phyloP scores from a whole-genome alignment of 2,888 invertebrate species.

The Eupithecia inturbata region DNA sequence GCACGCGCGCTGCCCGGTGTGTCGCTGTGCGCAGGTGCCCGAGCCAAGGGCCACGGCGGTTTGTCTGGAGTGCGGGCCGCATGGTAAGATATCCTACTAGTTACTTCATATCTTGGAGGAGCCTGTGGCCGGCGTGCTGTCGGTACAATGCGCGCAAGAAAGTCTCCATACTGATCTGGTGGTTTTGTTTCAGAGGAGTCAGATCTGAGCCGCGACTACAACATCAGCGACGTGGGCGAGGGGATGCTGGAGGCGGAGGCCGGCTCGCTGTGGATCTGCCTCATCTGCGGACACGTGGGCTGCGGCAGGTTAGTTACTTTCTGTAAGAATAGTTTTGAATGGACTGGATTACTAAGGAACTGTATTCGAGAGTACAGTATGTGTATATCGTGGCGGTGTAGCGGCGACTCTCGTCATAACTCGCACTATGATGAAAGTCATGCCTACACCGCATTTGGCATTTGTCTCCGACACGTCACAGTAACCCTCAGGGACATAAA shows the following conservation, averaged over 20 bases:
- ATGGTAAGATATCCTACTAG: slow-evolving; percentile 3
- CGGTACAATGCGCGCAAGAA: background rate
- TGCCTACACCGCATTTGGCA: no score
- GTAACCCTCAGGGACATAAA: no score
- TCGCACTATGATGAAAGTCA: no score
- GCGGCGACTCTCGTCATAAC: no score
- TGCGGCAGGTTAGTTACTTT: slow-evolving; percentile 89
- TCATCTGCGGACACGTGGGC: slow-evolving; percentile 99
- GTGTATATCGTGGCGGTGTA: no score
- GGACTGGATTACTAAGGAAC: no score
- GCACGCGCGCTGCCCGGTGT: slow-evolving; percentile 98
- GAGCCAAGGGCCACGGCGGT: slow-evolving; percentile 88
- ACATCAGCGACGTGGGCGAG: slow-evolving; percentile 84
- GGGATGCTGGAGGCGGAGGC: slow-evolving; percentile 79
- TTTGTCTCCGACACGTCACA: no score
- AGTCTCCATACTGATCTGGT: no score
- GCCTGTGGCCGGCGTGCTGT: background rate
- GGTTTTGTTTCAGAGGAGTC: slow-evolving; percentile 81
- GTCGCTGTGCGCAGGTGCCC: slow-evolving; percentile 94
- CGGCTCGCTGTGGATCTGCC: slow-evolving; percentile 98
- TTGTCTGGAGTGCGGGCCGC: slow-evolving; percentile 71
- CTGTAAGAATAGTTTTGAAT: background rate
- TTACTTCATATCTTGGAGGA: background rate
- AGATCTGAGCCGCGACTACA: slow-evolving; percentile 66
- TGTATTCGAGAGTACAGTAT: no score